phyloP scores from a whole-genome alignment of 2,113 vertebrate genomes.

The Grammomys surdaster region DNA sequence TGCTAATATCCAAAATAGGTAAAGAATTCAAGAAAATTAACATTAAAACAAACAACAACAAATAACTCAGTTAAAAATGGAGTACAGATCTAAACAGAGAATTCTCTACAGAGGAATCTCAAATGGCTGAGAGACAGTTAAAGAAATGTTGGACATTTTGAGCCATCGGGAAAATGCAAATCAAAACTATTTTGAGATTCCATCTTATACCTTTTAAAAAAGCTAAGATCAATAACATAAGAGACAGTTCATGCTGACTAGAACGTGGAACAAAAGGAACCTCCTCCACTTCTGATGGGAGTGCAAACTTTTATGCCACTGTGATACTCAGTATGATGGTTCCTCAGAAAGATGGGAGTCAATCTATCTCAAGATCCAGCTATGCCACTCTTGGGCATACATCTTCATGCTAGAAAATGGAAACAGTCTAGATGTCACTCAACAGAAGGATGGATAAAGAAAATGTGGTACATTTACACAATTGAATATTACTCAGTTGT shows the following conservation, averaged over 20 bases:
- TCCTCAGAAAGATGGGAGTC: background rate
- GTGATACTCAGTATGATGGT: background rate
- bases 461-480: background rate
- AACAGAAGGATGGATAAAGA: background rate
- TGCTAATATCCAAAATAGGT: no score
- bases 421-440: background rate
- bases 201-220: background rate
- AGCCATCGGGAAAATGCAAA: background rate
- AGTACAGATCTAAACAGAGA: background rate
- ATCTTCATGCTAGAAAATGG: background rate
- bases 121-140: background rate
- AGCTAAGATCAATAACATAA: background rate
- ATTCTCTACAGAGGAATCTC: background rate
- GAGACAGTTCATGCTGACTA: background rate
- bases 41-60: no score
- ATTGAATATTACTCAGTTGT: background rate
- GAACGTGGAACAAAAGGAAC: background rate
- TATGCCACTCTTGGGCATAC: background rate
- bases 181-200: background rate
- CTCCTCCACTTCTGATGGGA: background rate
- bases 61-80: no score
- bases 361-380: background rate
- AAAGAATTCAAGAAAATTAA: no score
- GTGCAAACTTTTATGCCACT: background rate
- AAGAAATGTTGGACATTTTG: background rate